Evolutionary conservation across 1,140 invertebrate genomes (phyloP), one percentile per base, ranked within the genome.

Genomic region (Drosophila bocqueti): DNA sequence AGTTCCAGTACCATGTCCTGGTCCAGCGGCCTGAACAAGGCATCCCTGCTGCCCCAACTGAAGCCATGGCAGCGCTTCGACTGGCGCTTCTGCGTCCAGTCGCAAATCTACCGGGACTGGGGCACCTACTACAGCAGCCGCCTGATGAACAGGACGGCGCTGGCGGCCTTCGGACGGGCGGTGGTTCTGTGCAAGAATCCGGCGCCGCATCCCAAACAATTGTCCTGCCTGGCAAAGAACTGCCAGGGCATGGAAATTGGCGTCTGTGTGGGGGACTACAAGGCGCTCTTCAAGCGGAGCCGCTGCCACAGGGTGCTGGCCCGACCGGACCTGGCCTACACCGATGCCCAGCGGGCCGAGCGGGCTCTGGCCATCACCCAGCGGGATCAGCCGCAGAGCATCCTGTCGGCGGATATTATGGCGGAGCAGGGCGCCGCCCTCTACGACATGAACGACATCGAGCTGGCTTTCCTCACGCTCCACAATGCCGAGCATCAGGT

Each of bases 31-130:
- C 34, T 69, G 10, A 49, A 62, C 45, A 21, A 11, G 29, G 45
- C 11, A 8, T 4, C 3, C 4, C 21, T 79, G 24, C 34, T 40
- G 9, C 71, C 71, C 2, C 55, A 76, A 0, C 18, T 83, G 6
- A 65, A 68, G 52, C 69, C 76, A 13, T 86, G 83, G 83, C 66
- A 83, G 43, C 83, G 75, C 47, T 62, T 86, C 46, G 68, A 89
- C 47, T 86, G 80, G 84, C 34, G 45, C 0, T 5, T 24, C 8
- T 73, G 67, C 31, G 18, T 42, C 0, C 76, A 83, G 55, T 16
- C 83, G 42, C 38, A 54, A 1, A 47, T 86, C 31, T 77, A 69
- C n/a, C 46, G 38, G 34, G 72, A 80, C 13, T 86, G 83, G 83
- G 83, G 64, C 13, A 42, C 50, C 15, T 81, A 59, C 50, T 84